Conservation (phyloP, 2,888 invertebrate genomes). For the Ctena decussata region DNA sequence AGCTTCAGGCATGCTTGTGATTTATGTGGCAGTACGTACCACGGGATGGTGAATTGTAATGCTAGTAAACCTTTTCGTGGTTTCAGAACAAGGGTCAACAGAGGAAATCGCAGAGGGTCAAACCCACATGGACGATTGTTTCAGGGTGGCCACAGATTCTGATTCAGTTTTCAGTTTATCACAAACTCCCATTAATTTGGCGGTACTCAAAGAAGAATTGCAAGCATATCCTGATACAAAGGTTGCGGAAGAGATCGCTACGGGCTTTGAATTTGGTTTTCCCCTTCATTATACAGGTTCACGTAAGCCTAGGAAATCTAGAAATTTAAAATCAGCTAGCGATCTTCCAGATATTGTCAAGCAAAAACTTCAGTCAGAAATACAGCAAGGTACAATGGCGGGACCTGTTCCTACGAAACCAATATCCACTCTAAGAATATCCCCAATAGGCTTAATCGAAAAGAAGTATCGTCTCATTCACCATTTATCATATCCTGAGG, state of each 20-base stretch:
- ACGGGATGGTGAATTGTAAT: neutral
- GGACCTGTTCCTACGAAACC: neutral
- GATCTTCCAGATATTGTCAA: neutral
- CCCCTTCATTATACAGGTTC: conserved; percentile 9
- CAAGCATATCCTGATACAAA: neutral
- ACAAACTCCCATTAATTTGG: neutral
- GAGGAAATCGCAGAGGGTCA: neutral
- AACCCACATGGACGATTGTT: neutral
- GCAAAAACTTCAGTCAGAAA: neutral
- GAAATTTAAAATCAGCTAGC: conserved; percentile 20
- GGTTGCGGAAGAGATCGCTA: neutral
- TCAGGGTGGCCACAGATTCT: neutral
- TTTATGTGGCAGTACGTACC: neutral
- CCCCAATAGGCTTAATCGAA: conserved; percentile 26
- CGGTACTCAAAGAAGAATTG: neutral
- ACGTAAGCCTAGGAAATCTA: neutral
- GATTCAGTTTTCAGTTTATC: neutral
- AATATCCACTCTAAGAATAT: conserved; percentile 8
- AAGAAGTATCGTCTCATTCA: conserved; percentile 37
- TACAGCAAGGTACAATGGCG: neutral
- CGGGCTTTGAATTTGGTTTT: conserved; percentile 29
- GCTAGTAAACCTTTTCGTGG: neutral
- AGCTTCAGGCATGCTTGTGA: neutral
- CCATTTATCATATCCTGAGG: conserved; percentile 21
- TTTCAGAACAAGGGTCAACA: neutral